phyloP scores from a whole-genome alignment of 2,888 invertebrate genomes.

The Mythimna lalbum region DNA sequence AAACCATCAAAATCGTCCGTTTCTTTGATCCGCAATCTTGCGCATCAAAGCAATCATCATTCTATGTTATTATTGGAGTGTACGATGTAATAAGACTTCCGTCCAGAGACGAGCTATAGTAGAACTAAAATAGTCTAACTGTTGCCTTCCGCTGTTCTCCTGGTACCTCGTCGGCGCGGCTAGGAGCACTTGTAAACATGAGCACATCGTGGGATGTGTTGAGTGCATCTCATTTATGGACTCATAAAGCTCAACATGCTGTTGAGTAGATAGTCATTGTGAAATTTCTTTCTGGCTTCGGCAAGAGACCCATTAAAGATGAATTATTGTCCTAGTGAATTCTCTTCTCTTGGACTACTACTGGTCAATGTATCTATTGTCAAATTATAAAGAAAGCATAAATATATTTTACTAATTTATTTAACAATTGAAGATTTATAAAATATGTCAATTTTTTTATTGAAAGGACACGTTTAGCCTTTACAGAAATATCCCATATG shows the following conservation, averaged over 20 bases:
- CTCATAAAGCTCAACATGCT: neutral
- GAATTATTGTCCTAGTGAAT: neutral
- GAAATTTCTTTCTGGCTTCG: too few relatives aligned
- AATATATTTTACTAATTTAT: too few relatives aligned
- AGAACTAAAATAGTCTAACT: slow-evolving; percentile 46
- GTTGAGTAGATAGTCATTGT: neutral
- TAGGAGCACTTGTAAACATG: slow-evolving; percentile 16
- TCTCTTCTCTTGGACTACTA: too few relatives aligned
- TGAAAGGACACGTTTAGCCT: neutral
- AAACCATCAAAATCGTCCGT: neutral
- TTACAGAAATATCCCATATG: too few relatives aligned
- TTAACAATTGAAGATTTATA: too few relatives aligned
- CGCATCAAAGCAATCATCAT: too few relatives aligned
- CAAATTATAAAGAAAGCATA: neutral
- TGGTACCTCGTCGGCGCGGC: neutral
- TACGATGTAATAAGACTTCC: slow-evolving; percentile 30
- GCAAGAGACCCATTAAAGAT: neutral
- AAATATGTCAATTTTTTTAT: too few relatives aligned
- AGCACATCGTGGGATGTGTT: slow-evolving; percentile 1
- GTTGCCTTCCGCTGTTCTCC: slow-evolving; percentile 43
- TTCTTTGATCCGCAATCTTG: slow-evolving; percentile 18
- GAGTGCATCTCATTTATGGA: slow-evolving; percentile 18
- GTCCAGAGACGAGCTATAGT: slow-evolving; percentile 14
- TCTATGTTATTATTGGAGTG: slow-evolving; percentile 9
- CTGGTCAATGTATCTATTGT: neutral